A percentile compares a stretch with the other conserved stretches of the same genome.
These are phyloP conservation scores for Trogon surrucura DNA, from an alignment of 2,113 vertebrate genomes.

Conservation along the genomic window DNA sequence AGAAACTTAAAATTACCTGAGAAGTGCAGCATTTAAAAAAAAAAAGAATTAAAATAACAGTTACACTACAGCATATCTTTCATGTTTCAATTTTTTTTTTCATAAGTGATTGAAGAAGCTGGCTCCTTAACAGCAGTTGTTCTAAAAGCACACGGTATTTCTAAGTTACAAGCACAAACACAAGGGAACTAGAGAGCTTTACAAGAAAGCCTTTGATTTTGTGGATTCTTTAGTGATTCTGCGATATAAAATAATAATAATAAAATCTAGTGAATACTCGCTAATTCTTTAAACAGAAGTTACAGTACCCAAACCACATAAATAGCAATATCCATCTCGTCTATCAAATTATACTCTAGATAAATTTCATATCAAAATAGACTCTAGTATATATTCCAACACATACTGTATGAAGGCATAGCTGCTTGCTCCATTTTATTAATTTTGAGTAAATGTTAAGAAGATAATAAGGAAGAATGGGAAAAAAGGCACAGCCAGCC, in stretches of 20 bases:
- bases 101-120: background rate
- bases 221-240: background rate
- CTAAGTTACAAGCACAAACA: fast-evolving
- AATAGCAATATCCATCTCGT: background rate
- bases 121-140: background rate
- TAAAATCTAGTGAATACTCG: background rate
- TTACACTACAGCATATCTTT: background rate
- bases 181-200: background rate
- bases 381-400: background rate
- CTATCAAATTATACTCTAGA: background rate
- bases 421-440: background rate
- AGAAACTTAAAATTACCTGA: background rate
- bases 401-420: background rate
- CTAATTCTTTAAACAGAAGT: background rate
- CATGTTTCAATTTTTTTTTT: background rate
- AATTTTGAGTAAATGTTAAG: background rate
- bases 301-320: background rate
- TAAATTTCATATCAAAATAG: background rate
- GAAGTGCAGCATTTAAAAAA: background rate
- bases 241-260: background rate
- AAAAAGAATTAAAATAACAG: background rate
- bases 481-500: background rate
- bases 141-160: background rate
- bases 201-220: background rate
- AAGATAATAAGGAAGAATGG: background rate